Evolutionary conservation across 2,888 invertebrate genomes (phyloP), one percentile per base, ranked within the genome.

Genomic region (Seladonia tumulorum): DNA sequence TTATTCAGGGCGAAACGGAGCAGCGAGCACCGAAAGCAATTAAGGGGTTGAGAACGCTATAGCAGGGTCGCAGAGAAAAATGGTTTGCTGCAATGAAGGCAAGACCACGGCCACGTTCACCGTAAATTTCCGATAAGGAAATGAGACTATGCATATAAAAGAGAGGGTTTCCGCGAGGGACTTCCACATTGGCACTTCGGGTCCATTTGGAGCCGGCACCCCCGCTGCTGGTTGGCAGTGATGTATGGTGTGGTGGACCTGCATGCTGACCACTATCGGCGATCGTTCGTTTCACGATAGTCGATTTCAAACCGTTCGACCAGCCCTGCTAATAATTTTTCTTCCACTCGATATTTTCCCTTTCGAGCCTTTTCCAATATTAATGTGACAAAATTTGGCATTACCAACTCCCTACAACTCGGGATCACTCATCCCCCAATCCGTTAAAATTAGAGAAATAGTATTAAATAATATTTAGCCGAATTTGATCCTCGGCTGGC

Each of bases 101-200:
- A 22, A n/a, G 22, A 57, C 47, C 29, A 60, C 47, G 22, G 77
- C 53, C 87, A 81, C 87, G 83, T 85, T 80, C 79, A 42, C 83
- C 79, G 91, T 93, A 90, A 93, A 93, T 92, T 93, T 94, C 92
- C 93, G 92, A 93, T 93, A 93, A 94, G 94, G 95, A 94, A 95
- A 95, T 94, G 93, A 93, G 92, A 90, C 94, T 94, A 95, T 95
- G 94, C 94, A 95, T 95, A 94, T 93, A 93, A 94, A 94, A 93
- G 88, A 92, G 92, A 88, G 76, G 88, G 89, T 91, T 92, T 90
- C 87, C 91, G 91, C 81, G 88, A 81, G 90, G 86, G 90, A 88
- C 90, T 90, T 92, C 76, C 90, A 83, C 86, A 90, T 90, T 88
- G 91, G 92, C 90, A 91, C 91, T 90, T 88, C 88, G 87, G 91